Evolutionary conservation across 1,140 invertebrate genomes (phyloP).

Genomic region (Cyclargus thomasi): DNA sequence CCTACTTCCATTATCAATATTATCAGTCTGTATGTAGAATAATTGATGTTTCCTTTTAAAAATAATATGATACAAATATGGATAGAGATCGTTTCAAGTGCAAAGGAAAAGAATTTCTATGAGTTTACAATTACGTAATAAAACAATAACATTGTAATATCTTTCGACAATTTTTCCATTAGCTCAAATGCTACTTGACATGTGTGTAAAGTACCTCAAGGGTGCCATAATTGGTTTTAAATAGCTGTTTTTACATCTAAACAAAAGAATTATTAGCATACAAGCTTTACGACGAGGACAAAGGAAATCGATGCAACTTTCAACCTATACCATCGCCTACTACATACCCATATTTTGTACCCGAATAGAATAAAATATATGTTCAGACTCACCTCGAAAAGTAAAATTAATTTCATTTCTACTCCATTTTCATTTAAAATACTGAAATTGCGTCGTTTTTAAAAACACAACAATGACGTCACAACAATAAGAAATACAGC

Average conservation of each 20-base stretch:
- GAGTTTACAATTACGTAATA: conserved; percentile 4
- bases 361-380: conserved; percentile 25
- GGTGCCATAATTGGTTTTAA: background rate
- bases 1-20: background rate
- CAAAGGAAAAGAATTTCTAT: background rate
- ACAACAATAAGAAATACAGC: conserved; percentile 53
- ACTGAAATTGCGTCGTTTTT: conserved; percentile 72
- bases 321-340: background rate
- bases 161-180: background rate
- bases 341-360: background rate
- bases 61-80: background rate
- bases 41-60: background rate
- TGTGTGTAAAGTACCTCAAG: background rate
- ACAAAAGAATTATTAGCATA: conserved; percentile 26
- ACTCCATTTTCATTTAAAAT: conserved; percentile 66
- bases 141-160: conserved; percentile 11
- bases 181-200: background rate
- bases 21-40: conserved; percentile 10
- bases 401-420: conserved; percentile 72
- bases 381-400: conserved; percentile 51
- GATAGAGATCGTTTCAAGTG: background rate
- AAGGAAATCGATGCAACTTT: conserved; percentile 64
- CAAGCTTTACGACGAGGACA: conserved; percentile 50
- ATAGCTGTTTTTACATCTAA: conserved; percentile 17
- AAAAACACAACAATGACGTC: conserved; percentile 74